Base-by-base conservation (phyloP, 2,888 invertebrate species). In the Eristalis tenax region DNA sequence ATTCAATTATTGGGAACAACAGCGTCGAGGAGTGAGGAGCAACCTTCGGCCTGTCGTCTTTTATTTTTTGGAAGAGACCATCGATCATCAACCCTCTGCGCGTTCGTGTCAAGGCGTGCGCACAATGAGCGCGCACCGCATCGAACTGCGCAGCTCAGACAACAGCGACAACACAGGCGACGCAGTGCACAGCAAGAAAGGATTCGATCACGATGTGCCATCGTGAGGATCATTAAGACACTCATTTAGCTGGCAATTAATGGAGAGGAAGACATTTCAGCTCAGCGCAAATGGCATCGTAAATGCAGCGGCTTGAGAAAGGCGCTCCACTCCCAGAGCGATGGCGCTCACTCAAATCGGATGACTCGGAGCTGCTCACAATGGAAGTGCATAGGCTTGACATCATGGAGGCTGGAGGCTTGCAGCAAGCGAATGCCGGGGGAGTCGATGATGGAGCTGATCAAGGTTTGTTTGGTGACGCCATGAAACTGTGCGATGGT, bases 81-180 rank as follows among this genome's bases (percentile, higher is more conserved):
- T 86, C 86, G 86, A 86, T 86, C 86, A 86, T 86, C 86, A 86
- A 83, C 83, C 86, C 78, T 61, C 75, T 74, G 74, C 32, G 77
- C 64, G 81, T 78, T 82, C 83, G 77, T 86, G 78, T 83, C 86
- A 86, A 83, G 86, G 86, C 74, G 26, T 61, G 64, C 70, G 22
- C 43, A 13, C 63, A 63, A 32, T 32, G 28, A 18, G 13, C 26
- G 4, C n/a, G 18, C 64, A 35, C 38, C 64, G 35, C 59, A 18
- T 1, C 35, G 35, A 18, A 64, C 15, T 10, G 11, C 64, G n/a
- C 13, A 38, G 38, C 11, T 18, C 13, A 65, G 64, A 5, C 64
- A 18, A 57, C 32, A 56, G 26, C 56, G 10, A 22, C 57, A 40
- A 10, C 32, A 43, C 8, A 56, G 56, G 8, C 50, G 50, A 18